phyloP scores from a whole-genome alignment of 2,797 vertebrate species.

The Coracias cyanogaster region DNA sequence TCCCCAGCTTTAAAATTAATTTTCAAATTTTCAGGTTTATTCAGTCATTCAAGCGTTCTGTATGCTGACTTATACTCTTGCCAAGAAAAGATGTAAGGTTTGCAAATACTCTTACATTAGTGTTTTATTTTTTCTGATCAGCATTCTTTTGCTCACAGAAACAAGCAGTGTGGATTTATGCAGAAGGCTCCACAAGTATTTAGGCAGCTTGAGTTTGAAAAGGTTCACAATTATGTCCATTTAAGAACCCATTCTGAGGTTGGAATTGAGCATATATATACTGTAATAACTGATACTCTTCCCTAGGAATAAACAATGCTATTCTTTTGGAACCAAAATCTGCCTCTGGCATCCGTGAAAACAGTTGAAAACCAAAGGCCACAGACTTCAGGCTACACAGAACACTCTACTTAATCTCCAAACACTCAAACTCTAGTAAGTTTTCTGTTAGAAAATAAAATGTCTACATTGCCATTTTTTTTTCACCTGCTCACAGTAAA shows the following conservation, averaged over 20 bases:
- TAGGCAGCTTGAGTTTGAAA: background rate
- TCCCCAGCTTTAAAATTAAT: slow-evolving; percentile 1
- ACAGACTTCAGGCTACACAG: background rate
- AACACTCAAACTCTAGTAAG: background rate
- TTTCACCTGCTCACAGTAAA: background rate
- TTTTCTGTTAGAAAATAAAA: background rate
- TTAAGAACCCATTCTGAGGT: background rate
- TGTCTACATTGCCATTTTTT: background rate
- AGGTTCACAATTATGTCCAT: background rate
- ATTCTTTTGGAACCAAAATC: background rate
- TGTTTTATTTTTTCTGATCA: background rate
- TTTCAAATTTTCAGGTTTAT: slow-evolving; percentile 6
- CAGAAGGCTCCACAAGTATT: background rate
- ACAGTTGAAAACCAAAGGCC: background rate
- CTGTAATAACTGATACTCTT: background rate
- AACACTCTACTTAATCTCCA: background rate
- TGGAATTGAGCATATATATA: background rate
- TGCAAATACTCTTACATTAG: background rate
- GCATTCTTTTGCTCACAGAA: background rate
- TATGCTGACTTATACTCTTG: background rate
- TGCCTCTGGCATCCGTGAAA: background rate
- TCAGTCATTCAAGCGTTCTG: background rate
- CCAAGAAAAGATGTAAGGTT: background rate
- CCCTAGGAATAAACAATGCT: background rate
- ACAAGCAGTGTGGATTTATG: background rate